Evolutionary conservation across 2,797 vertebrate genomes (phyloP), one percentile per base, ranked within the genome.

Genomic region (Trematomus bernacchii): DNA sequence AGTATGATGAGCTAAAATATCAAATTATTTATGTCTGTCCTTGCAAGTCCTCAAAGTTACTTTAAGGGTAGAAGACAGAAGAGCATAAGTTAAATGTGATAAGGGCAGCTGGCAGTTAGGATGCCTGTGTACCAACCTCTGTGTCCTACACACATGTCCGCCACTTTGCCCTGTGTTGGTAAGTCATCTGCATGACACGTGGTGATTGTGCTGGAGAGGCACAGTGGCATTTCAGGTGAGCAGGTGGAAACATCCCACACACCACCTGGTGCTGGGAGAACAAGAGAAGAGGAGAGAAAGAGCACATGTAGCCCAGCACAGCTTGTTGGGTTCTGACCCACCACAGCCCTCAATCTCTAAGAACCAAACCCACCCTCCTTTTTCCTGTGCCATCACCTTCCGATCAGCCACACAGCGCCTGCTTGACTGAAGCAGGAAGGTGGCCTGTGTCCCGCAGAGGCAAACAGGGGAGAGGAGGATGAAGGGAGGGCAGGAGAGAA

Each of bases 301-400:
- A 80, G 81, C 65, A 53, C 19, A 66, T 66, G 71, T 80, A 89
- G 86, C 33, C 82, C 88, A 76, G 89, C 93, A 93, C 94, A 95
- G 94, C 93, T 93, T 95, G 95, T 93, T 89, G 90, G 91, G 92
- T 90, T 94, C 74, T 95, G 92, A 95, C 93, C 94, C 87, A 72
- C 80, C 54, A 46, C 76, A 76, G 69, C 84, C 75, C 88, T 80
- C 87, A 75, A 50, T 73, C 72, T 65, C 76, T 48, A 23, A 77
- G 77, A 79, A 37, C 76, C 50, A 71, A 21, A 55, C 73, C 78
- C 70, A n/a, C 69, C 79, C 62, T 48, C 40, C 42, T 43, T 48
- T 51, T 54, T 40, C 67, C 53, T 72, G 63, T 59, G 46, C 73
- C 81, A 79, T 85, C 86, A 79, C 84, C 79, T 77, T 86, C 76